Evolutionary conservation across 2,113 vertebrate genomes (phyloP), one percentile per base, ranked within the genome.

Genomic region (Lampris megalopsis): DNA sequence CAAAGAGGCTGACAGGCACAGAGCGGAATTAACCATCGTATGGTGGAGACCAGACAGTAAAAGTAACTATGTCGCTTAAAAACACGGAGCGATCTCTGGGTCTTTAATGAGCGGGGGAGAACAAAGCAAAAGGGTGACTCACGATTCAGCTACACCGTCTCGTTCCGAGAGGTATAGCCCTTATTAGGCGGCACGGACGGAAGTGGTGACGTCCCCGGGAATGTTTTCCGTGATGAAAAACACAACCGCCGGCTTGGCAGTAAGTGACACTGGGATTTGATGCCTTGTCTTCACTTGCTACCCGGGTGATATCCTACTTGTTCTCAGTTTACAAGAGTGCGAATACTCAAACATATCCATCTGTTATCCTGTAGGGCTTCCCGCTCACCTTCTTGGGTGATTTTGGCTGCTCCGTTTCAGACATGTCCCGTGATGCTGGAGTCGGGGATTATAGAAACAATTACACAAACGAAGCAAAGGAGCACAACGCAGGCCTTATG

Each of bases 131-230:
- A 58, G 4, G 54, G 71, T 59, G 79, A 68, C 3, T 3, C 47
- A 45, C 90, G 85, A 92, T 9, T 90, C 83, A 91, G 38, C 67
- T 82, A 52, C 62, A 57, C 75, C 43, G 67, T 84, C 83, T 89
- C 85, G 4, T 63, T 76, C 37, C 69, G 41, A 68, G 73, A 73
- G 48, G 56, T 66, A 60, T 76, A 60, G 62, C 63, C 43, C 40
- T 9, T 72, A n/a, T 77, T 75, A 73, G 78, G 77, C 86, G 81
- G 89, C 85, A 79, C 24, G 68, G 71, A 77, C 67, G 54, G 54
- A 77, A 68, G 61, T 73, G 65, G 76, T 89, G 89, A 92, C 78
- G 84, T 86, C 35, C 7, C 70, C 59, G 54, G 41, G 58, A 59
- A 68, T 73, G 54, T 1, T 75, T 80, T 60, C 4, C 50, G 37